Evolutionary conservation across 2,888 invertebrate species (phyloP), one percentile per base, ranked within the genome.

Genomic region (Scaptomyza polygonia): DNA sequence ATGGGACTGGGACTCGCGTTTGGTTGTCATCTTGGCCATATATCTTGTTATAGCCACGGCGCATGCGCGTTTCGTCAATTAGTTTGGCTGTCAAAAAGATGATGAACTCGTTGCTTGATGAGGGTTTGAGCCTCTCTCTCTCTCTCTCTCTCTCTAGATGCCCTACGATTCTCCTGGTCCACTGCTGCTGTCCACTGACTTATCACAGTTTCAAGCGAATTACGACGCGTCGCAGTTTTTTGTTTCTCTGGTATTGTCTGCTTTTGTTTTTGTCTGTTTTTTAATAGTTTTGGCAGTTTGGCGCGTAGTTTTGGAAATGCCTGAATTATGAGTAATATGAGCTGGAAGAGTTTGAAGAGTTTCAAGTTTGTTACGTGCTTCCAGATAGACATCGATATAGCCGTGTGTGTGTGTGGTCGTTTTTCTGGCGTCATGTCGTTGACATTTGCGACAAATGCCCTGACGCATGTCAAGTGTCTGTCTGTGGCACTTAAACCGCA

Each of bases 31-130:
- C 80, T 81, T 74, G 84, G 77, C 72, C 85, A 71, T 79, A 79
- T 70, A 79, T 79, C 83, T 83, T 85, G 83, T 82, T 85, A 79
- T 82, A 66, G 87, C 72, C 82, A 62, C 74, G 88, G 72, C 77
- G 74, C 83, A 77, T 71, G 83, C 78, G 81, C 87, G 85, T 89
- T 88, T 89, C 81, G 86, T 89, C 89, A 90, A 89, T 89, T 90
- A 89, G 90, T 81, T 86, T 88, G 88, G 88, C 89, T 90, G 89
- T 90, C 89, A 90, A 77, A 89, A 89, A 88, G 89, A 88, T 88
- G 89, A 88, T 87, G 89, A 88, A 88, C 88, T 85, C 73, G 85
- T 86, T 86, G 86, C 84, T 89, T 89, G 89, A 89, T 89, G 90
- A 89, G 89, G 89, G 89, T 89, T 82, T 63, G 45, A 39, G n/a